phyloP scores from a whole-genome alignment of 2,113 vertebrate species.

The Ammodytes marinus region DNA sequence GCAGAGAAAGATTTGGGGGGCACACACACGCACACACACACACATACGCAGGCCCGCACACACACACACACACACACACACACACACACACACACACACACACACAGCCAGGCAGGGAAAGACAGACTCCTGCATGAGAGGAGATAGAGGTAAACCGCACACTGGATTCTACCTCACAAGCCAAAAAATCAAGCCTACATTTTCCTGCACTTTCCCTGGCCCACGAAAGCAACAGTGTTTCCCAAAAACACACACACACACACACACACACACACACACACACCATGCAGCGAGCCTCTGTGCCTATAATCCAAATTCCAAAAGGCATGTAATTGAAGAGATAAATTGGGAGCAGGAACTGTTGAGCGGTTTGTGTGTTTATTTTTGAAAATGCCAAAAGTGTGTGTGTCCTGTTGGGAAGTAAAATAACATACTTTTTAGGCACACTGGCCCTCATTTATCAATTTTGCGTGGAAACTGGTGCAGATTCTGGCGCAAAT shows the following conservation, averaged over 20 bases:
- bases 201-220: slow-evolving; percentile 38
- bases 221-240: slow-evolving; percentile 31
- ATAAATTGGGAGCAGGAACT: slow-evolving; percentile 55
- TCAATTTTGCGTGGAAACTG: too few species aligned
- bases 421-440: neutral
- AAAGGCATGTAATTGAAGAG: slow-evolving; percentile 67
- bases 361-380: slow-evolving; percentile 18
- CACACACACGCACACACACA: too few species aligned
- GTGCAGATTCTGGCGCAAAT: too few species aligned
- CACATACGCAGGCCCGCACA: too few species aligned
- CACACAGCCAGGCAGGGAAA: slow-evolving; percentile 55
- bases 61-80: too few species aligned
- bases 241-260: slow-evolving; percentile 23
- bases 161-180: slow-evolving; percentile 42
- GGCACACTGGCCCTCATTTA: too few species aligned
- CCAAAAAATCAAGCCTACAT: slow-evolving; percentile 49
- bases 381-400: slow-evolving; percentile 54
- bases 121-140: slow-evolving; percentile 60
- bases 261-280: neutral
- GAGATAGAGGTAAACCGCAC: slow-evolving; percentile 73
- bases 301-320: slow-evolving; percentile 59
- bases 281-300: slow-evolving; percentile 38
- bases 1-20: slow-evolving; percentile 21
- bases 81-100: too few species aligned
- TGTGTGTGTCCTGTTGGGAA: slow-evolving; percentile 26